Evolutionary conservation across 2,888 invertebrate genomes (phyloP).

Genomic region (Podabrus alpinus): DNA sequence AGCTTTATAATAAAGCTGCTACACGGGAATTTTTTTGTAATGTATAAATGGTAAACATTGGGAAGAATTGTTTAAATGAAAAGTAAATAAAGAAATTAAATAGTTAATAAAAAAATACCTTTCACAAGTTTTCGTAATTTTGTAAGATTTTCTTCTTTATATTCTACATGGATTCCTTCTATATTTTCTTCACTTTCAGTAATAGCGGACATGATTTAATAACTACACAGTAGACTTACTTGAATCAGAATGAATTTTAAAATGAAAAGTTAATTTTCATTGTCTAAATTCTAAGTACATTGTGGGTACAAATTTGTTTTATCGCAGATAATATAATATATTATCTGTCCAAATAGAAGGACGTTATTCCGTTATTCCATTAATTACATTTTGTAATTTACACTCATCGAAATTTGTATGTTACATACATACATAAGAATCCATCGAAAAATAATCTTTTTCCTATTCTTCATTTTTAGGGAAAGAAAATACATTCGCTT

Average conservation of each 20-base stretch:
- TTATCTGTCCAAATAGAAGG: background rate
- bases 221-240: background rate
- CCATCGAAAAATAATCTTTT: no score
- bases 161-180: background rate
- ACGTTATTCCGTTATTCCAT: background rate
- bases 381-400: background rate
- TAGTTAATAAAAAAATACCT: background rate
- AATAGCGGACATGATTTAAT: background rate
- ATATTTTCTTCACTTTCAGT: background rate
- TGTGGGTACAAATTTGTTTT: background rate
- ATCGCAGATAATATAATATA: background rate
- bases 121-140: background rate
- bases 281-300: background rate
- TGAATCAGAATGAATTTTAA: no score
- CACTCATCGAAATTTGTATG: no score
- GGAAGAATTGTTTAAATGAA: no score
- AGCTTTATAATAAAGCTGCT: no score
- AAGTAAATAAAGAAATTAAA: no score
- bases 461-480: no score
- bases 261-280: background rate
- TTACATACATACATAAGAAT: no score
- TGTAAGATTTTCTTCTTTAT: background rate
- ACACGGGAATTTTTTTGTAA: no score
- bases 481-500: no score
- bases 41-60: no score